These are phyloP conservation scores for Saccostrea glomerata DNA, from an alignment of 1,140 invertebrate genomes.

Conservation along the genomic window DNA sequence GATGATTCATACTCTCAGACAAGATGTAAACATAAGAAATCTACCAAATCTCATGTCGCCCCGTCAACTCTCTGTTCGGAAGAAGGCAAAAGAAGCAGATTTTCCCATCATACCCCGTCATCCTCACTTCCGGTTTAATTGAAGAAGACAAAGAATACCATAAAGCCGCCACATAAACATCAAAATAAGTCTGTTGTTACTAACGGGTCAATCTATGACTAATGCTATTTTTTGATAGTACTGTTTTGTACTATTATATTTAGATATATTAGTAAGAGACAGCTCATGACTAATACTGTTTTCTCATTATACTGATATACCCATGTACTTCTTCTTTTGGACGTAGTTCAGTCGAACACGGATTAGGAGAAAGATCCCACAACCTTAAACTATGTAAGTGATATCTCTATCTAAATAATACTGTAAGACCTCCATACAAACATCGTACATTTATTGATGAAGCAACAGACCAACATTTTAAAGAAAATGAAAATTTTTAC, in stretches of 20 bases:
- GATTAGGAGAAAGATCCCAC: neutral
- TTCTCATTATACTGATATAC: neutral
- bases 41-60: slow-evolving; percentile 1
- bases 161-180: neutral
- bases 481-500: too few species aligned
- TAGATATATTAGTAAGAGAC: neutral
- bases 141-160: neutral
- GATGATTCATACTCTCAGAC: slow-evolving; percentile 24
- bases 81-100: neutral
- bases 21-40: slow-evolving; percentile 23
- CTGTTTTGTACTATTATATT: neutral
- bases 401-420: neutral
- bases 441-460: neutral
- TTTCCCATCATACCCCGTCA: neutral
- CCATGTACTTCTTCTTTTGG: neutral
- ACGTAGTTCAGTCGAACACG: neutral
- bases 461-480: neutral
- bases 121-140: slow-evolving; percentile 24
- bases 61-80: slow-evolving; percentile 8
- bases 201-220: slow-evolving; percentile 8
- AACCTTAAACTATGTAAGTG: neutral
- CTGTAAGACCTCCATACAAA: neutral
- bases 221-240: neutral
- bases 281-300: neutral
- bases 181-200: neutral